Conservation (phyloP, 2,113 vertebrate species). For the Hyperoodon ampullatus region DNA sequence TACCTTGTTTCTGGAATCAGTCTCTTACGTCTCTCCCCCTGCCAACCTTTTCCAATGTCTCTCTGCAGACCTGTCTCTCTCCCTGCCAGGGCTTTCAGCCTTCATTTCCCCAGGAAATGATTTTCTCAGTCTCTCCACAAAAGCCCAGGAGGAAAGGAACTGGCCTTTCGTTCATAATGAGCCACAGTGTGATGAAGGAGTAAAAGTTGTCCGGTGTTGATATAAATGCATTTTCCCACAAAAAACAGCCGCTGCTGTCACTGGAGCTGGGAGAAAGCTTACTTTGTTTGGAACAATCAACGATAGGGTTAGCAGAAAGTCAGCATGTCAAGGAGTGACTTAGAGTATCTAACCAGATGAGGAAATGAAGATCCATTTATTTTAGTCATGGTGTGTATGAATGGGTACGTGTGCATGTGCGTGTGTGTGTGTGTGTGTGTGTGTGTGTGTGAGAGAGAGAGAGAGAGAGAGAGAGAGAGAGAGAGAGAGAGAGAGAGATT, state of each 20-base stretch:
- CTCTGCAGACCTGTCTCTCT: background rate
- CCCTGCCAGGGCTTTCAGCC: background rate
- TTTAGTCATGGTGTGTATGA: conserved; percentile 2
- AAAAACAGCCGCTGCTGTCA: conserved; percentile 9
- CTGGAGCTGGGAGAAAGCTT: background rate
- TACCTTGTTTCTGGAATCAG: background rate
- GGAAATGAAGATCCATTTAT: conserved; percentile 54
- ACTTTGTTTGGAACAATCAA: conserved; percentile 47
- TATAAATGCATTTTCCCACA: conserved; percentile 44
- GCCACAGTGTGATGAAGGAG: background rate
- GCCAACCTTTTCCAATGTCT: background rate
- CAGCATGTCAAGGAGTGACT: conserved; percentile 38
- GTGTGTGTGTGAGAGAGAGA: too few relatives aligned
- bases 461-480: too few relatives aligned
- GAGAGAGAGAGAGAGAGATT: background rate
- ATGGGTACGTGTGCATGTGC: background rate
- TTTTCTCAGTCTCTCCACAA: conserved; percentile 48
- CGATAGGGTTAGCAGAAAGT: conserved; percentile 55
- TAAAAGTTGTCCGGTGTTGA: conserved; percentile 27
- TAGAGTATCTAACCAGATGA: background rate
- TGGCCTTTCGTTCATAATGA: conserved; percentile 39
- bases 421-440: too few relatives aligned
- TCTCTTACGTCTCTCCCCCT: background rate
- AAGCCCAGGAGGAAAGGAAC: conserved; percentile 20
- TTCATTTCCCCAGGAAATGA: conserved; percentile 40